Conservation (phyloP, 2,888 invertebrate genomes). For the Copidosoma aretas region DNA sequence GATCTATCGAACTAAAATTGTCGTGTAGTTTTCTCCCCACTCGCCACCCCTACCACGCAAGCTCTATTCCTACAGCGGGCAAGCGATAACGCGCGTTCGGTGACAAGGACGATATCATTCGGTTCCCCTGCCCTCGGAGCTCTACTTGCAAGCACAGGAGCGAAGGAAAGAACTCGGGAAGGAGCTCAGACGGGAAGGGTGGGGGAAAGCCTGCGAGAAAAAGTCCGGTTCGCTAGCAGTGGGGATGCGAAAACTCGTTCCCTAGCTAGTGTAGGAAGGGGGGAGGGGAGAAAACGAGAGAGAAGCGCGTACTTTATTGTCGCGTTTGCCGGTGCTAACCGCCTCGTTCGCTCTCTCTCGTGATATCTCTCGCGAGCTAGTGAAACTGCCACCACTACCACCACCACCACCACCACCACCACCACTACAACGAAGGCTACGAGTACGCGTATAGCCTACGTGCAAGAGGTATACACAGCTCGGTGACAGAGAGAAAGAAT, state of each 20-base stretch:
- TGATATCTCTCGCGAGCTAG: conserved; percentile 32
- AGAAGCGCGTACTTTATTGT: conserved; percentile 56
- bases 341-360: conserved; percentile 49
- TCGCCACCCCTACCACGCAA: conserved; percentile 12
- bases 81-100: conserved; percentile 33
- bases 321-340: conserved; percentile 60
- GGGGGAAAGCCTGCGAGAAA: conserved; percentile 36
- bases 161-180: conserved; percentile 50
- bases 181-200: conserved; percentile 46
- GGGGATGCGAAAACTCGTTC: conserved; percentile 30
- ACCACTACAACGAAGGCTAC: conserved; percentile 4
- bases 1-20: conserved; percentile 62
- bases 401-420: not conserved
- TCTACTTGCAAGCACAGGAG: conserved; percentile 38
- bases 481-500: conserved; percentile 34
- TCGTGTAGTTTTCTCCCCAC: conserved; percentile 57
- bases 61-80: not conserved
- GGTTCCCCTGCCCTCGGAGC: conserved; percentile 28
- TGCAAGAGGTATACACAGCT: conserved; percentile 3
- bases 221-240: conserved; percentile 42
- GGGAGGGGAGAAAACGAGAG: not conserved
- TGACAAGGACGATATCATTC: conserved; percentile 32
- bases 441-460: conserved; percentile 7
- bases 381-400: conserved; percentile 5
- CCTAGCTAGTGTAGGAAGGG: conserved; percentile 24